Evolutionary conservation across 2,797 vertebrate species (phyloP), one percentile per base, ranked within the genome.

Genomic region (Leptatherina wallacei): DNA sequence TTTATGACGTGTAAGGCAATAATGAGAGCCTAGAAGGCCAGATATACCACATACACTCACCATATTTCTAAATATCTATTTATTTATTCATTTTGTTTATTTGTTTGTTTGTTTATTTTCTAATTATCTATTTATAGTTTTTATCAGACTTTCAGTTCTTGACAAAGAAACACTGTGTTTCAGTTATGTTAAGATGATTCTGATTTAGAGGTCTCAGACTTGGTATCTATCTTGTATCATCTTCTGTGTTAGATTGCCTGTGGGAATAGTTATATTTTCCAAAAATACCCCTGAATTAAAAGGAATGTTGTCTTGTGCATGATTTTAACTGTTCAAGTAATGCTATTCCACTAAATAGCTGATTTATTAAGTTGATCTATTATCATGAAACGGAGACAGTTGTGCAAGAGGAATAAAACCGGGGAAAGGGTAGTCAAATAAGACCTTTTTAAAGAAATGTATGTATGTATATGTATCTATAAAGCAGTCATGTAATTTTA

Each of bases 1-100:
- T 77, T 65, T 52, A 32, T 75, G 78, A 73, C 0, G 6, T 44
- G 30, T 57, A 24, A 36, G 42, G 12, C 18, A 27, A 32, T 24
- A 42, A 59, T 49, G 58, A 65, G 42, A 47, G 14, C 24, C 22
- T 16, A 42, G 32, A 33, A 55, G 6, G 11, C 12, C 6, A 44
- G 18, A 20, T 8, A 47, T n/a, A n/a, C 18, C 44, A 47, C 18
- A 47, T 16, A 10, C 49, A 52, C 22, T 4, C 49, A 13, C 49
- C 11, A 52, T 27, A 55, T 55, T 55, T 55, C 2, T 18, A 30
- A 18, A 30, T 8, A 14, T 55, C 4, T n/a, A 2, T 20, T 44
- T 44, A 9, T n/a, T 47, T 7, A 47, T 10, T 44, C 30, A 32
- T 32, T 32, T 32, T 32, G 3, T 32, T 32, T 6, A 32, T 32